Percentiles rank a stretch among this genome's conserved stretches.
Evolutionary conservation across 1,140 invertebrate genomes (phyloP).

Genomic region (Caenorhabditis elegans): DNA sequence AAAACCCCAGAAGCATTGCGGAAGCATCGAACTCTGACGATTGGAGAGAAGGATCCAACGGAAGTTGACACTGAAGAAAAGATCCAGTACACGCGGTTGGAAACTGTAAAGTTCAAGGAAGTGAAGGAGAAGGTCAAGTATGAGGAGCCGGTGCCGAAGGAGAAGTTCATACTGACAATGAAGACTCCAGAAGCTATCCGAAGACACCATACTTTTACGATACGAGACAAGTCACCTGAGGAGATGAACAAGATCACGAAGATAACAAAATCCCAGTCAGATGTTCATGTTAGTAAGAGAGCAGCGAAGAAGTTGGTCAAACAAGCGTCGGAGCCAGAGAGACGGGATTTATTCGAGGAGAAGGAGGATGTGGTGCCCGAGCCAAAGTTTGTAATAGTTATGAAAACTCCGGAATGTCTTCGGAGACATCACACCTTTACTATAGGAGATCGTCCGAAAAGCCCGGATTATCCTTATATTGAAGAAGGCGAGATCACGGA

Average conservation of each 20-base stretch:
- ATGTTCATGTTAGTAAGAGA: conserved; percentile 13
- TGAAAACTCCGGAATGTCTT: conserved; percentile 33
- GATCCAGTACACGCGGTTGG: background rate
- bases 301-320: conserved; percentile 13
- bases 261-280: background rate
- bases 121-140: conserved; percentile 1
- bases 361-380: background rate
- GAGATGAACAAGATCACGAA: too few relatives aligned
- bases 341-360: background rate
- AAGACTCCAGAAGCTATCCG: conserved; percentile 36
- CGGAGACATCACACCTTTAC: conserved; percentile 38
- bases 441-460: conserved; percentile 20
- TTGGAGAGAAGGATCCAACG: conserved; percentile 1
- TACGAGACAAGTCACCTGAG: conserved; percentile 4
- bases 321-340: conserved; percentile 4
- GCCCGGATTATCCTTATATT: conserved; percentile 30
- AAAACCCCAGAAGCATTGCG: conserved; percentile 33
- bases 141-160: background rate
- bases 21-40: conserved; percentile 33
- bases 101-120: conserved; percentile 2
- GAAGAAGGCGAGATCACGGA: conserved; percentile 30
- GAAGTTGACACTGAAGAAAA: background rate
- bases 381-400: conserved; percentile 18
- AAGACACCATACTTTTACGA: conserved; percentile 16
- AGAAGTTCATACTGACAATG: conserved; percentile 31